Evolutionary conservation across 2,797 vertebrate species (phyloP), one percentile per base, ranked within the genome.

Genomic region (Melanotaenia pygmaea): DNA sequence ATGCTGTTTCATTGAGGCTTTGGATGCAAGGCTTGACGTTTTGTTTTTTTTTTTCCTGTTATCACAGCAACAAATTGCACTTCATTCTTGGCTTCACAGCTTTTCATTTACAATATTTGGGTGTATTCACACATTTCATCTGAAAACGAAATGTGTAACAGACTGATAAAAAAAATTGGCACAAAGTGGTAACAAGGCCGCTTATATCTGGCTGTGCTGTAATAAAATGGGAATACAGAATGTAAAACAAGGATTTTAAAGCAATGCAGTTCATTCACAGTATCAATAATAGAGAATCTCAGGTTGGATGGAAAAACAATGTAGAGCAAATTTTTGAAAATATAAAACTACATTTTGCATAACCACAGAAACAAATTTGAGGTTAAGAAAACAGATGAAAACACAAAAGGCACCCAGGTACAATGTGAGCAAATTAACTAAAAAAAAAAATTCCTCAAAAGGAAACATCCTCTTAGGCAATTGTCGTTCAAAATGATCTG

Each of bases 121-220:
- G 82, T 84, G 62, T 77, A 74, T 81, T 84, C 73, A 64, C 89
- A 92, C 88, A 91, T 92, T 93, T 76, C 85, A 91, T 73, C 71
- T 57, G 38, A 82, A 79, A 79, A 85, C 83, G 85, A 93, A 94
- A 93, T 81, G 90, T 81, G 76, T 89, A 87, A 78, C 78, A 88
- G 76, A 68, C 80, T 76, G 69, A 85, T 86, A 85, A 88, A 86
- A 81, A 80, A 71, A 90, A 86, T 67, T 90, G 95, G 95, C 94
- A 95, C 94, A 91, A 74, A 89, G 91, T 89, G 94, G 93, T 94
- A 80, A 90, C 91, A 95, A 95, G 94, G 93, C 94, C 91, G 91
- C 90, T 89, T 87, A n/a, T 87, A 84, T 90, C 80, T 70, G 84
- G 81, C 88, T 89, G 85, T 83, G 88, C 77, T 82, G 80, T 74